Percentiles rank a stretch among this genome's conserved stretches.
phyloP scores from a whole-genome alignment of 1,140 invertebrate species.

The Stenopsyche tienmushanensis region DNA sequence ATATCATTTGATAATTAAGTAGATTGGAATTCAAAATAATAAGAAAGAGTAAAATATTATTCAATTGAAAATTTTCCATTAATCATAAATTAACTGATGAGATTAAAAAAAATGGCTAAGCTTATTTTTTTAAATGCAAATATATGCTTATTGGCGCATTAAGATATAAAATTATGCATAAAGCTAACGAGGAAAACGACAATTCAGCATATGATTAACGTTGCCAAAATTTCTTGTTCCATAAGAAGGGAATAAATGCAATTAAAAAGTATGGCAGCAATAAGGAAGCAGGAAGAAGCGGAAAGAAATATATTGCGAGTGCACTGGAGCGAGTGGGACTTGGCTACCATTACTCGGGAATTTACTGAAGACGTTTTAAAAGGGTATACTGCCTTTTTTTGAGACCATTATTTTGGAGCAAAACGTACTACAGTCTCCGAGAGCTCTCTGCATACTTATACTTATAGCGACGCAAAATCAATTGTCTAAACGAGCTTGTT shows the following conservation, averaged over 20 bases:
- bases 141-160: too few species aligned
- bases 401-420: conserved; percentile 10
- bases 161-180: background rate
- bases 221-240: conserved; percentile 2
- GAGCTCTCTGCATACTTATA: too few species aligned
- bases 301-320: conserved; percentile 31
- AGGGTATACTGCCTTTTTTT: conserved; percentile 14
- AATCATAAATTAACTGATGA: too few species aligned
- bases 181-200: background rate
- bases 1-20: too few species aligned
- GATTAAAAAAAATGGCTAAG: too few species aligned
- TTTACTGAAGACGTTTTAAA: conserved; percentile 27
- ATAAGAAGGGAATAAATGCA: conserved; percentile 17
- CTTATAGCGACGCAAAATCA: too few species aligned
- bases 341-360: conserved; percentile 16
- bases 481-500: too few species aligned
- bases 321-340: conserved; percentile 27
- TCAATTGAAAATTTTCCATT: too few species aligned
- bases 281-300: conserved; percentile 20
- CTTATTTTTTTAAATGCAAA: too few species aligned
- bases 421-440: too few species aligned
- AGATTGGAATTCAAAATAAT: too few species aligned
- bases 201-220: background rate
- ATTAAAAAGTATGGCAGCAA: conserved; percentile 28
- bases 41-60: too few species aligned